Conservation (phyloP, 2,797 vertebrate species). For the Zenarchopterus dispar region DNA sequence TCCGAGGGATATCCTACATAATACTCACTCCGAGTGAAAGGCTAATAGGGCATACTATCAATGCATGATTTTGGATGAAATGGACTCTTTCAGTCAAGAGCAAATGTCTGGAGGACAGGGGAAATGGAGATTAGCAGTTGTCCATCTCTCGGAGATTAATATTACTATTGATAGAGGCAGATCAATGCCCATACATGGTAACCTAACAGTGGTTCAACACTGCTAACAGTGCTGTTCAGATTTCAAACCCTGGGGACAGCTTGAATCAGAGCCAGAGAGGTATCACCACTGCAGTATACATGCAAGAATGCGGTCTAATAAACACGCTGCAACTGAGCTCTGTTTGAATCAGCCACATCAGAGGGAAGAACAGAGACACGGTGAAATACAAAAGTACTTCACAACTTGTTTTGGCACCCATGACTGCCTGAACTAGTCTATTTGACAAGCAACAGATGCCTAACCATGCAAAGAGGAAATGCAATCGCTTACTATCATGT, state of each 20-base stretch:
- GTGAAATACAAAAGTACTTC: slow-evolving; percentile 20
- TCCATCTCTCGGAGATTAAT: slow-evolving; percentile 48
- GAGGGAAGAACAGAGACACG: not conserved
- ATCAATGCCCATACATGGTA: slow-evolving; percentile 49
- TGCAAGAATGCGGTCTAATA: slow-evolving; percentile 27
- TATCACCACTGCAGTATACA: slow-evolving; percentile 22
- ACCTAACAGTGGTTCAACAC: slow-evolving; percentile 41
- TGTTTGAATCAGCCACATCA: slow-evolving; percentile 14
- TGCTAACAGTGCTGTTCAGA: slow-evolving; percentile 37
- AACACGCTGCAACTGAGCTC: slow-evolving; percentile 41
- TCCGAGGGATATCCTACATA: slow-evolving; percentile 44
- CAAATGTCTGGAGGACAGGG: slow-evolving; percentile 24
- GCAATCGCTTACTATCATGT: slow-evolving; percentile 20
- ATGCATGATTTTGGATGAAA: slow-evolving; percentile 48
- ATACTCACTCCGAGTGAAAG: slow-evolving; percentile 44
- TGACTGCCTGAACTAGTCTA: slow-evolving; percentile 17
- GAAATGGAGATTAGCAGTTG: slow-evolving; percentile 30
- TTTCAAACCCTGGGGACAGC: slow-evolving; percentile 33
- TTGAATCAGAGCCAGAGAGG: slow-evolving; percentile 30
- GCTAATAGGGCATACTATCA: slow-evolving; percentile 54
- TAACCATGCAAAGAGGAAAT: slow-evolving; percentile 36
- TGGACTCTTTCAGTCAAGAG: slow-evolving; percentile 18
- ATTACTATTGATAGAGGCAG: slow-evolving; percentile 39
- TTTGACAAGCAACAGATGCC: slow-evolving; percentile 52
- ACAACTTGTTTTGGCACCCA: slow-evolving; percentile 21